Conservation (phyloP, 2,888 invertebrate species). For the Dolichopus griseipennis region DNA sequence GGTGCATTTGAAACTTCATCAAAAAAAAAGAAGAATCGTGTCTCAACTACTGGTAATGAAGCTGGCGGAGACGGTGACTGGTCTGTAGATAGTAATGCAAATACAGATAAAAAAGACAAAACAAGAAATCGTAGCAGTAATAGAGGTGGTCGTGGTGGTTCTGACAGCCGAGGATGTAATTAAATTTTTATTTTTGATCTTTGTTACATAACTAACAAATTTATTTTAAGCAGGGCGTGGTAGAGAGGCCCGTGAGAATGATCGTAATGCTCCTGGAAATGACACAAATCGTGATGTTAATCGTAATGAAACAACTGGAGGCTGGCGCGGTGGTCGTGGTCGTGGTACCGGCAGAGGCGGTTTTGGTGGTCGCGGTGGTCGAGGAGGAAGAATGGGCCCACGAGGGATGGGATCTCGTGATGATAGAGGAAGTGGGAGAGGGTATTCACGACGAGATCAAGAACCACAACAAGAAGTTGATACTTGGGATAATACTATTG, state of each 20-base stretch:
- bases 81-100: conserved; percentile 38
- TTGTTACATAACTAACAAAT: no score
- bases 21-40: conserved; percentile 79
- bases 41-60: conserved; percentile 50
- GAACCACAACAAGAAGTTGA: conserved; percentile 46
- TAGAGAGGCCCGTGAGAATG: conserved; percentile 57
- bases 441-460: conserved; percentile 33
- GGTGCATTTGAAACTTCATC: conserved; percentile 79
- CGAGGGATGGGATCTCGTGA: conserved; percentile 26
- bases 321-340: conserved; percentile 43
- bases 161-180: conserved; percentile 50
- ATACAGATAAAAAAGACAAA: conserved; percentile 40
- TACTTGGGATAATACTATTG: conserved; percentile 51
- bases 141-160: conserved; percentile 42
- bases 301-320: conserved; percentile 32
- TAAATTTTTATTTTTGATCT: neutral
- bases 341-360: conserved; percentile 45
- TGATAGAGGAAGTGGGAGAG: conserved; percentile 29
- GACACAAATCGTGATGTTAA: conserved; percentile 40
- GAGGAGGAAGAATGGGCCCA: conserved; percentile 39
- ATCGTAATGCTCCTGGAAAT: conserved; percentile 44
- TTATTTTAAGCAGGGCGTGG: conserved; percentile 44
- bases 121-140: conserved; percentile 42
- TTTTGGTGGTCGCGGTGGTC: conserved; percentile 47
- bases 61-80: conserved; percentile 45